Conservation (phyloP, 92 coral and sea anemone species). For the Metridium senile region DNA sequence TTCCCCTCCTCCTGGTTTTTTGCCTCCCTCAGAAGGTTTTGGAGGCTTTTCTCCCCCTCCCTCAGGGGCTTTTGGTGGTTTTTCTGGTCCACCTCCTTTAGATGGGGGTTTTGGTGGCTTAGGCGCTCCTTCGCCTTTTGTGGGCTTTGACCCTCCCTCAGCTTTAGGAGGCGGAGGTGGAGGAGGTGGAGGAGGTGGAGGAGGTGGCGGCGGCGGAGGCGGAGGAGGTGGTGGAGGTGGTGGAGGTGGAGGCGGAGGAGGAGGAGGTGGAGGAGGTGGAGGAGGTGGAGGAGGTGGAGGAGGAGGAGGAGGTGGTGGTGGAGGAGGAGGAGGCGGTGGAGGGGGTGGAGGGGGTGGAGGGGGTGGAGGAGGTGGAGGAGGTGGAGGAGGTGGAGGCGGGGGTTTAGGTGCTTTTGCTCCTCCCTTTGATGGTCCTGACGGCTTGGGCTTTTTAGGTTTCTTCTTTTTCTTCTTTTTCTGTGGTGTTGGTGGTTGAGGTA, state of each 20-base stretch:
- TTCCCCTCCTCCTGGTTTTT: no score
- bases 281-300: background rate
- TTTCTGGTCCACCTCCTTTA: background rate
- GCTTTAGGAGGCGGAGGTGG: background rate
- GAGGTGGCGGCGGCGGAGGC: no score
- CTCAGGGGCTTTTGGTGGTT: background rate
- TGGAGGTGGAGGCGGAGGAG: background rate
- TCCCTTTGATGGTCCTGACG: background rate
- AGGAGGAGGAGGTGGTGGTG: background rate
- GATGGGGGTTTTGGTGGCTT: no score
- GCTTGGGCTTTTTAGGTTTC: background rate
- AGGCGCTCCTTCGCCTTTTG: no score
- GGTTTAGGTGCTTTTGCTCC: background rate
- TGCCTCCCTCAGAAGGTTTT: background rate
- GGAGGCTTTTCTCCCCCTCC: conserved; percentile 24
- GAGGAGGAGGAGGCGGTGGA: background rate
- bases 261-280: background rate
- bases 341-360: background rate
- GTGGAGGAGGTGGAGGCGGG: background rate
- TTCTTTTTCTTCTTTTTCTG: background rate
- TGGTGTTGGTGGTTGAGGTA: background rate
- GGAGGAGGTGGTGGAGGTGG: background rate
- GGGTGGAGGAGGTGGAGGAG: background rate
- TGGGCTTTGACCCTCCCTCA: background rate
- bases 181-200: background rate